Evolutionary conservation across 1,140 invertebrate species (phyloP).

Genomic region (Mya arenaria): DNA sequence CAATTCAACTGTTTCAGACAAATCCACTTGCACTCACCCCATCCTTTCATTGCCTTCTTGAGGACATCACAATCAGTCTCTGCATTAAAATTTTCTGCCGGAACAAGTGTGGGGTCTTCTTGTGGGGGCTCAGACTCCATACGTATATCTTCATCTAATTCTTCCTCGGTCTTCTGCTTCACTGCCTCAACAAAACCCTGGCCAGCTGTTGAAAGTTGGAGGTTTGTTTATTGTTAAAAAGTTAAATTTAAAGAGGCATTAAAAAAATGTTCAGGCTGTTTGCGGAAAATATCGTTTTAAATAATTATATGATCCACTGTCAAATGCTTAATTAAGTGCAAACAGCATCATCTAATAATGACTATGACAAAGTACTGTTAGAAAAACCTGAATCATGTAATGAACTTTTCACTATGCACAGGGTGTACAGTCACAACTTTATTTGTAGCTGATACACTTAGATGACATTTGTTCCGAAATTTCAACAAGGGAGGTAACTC

Average conservation of each 20-base stretch:
- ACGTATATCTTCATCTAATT: slow-evolving; percentile 74
- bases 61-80: slow-evolving; percentile 77
- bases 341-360: not conserved
- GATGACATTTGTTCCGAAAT: too few relatives aligned
- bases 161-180: slow-evolving; percentile 75
- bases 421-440: too few relatives aligned
- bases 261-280: not conserved
- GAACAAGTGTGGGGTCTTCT: slow-evolving; percentile 74
- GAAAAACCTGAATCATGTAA: not conserved
- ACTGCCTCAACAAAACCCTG: slow-evolving; percentile 77
- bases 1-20: too few relatives aligned
- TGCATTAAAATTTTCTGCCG: slow-evolving; percentile 77
- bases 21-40: slow-evolving; percentile 65
- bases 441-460: too few relatives aligned
- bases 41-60: slow-evolving; percentile 80
- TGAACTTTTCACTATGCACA: too few relatives aligned
- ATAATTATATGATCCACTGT: not conserved
- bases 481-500: too few relatives aligned
- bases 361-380: not conserved
- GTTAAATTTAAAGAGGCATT: not conserved
- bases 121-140: slow-evolving; percentile 71
- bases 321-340: not conserved
- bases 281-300: not conserved
- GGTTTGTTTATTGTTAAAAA: not conserved
- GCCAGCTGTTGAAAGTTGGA: slow-evolving; percentile 67